phyloP scores from a whole-genome alignment of 2,797 vertebrate genomes.

The Pygocentrus nattereri region DNA sequence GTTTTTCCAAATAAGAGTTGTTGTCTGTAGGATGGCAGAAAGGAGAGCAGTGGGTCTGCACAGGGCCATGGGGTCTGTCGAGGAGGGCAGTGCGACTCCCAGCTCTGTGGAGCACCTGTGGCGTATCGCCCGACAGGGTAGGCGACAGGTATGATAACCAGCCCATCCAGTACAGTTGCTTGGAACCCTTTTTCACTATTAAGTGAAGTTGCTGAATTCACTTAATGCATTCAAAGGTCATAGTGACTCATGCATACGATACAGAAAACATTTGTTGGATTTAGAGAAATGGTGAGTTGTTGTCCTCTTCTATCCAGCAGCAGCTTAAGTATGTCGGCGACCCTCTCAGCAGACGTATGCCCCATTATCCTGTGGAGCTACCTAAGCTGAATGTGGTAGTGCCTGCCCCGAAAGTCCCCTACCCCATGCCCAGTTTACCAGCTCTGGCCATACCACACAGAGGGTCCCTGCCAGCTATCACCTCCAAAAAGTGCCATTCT shows the following conservation, averaged over 20 bases:
- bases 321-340: slow-evolving; percentile 71
- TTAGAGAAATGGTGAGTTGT: background rate
- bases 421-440: slow-evolving; percentile 69
- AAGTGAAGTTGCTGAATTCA: background rate
- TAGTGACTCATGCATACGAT: background rate
- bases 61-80: slow-evolving; percentile 63
- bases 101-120: slow-evolving; percentile 72
- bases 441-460: slow-evolving; percentile 67
- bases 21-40: slow-evolving; percentile 74
- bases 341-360: slow-evolving; percentile 63
- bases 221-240: background rate
- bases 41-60: slow-evolving; percentile 71
- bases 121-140: slow-evolving; percentile 75
- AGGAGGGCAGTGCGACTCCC: slow-evolving; percentile 61
- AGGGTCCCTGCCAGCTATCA: slow-evolving; percentile 72
- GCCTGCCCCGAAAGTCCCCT: slow-evolving; percentile 70
- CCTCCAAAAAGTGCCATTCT: slow-evolving; percentile 78
- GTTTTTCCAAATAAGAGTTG: background rate
- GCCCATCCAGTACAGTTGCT: slow-evolving; percentile 38
- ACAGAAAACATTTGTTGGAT: background rate
- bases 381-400: slow-evolving; percentile 77
- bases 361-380: slow-evolving; percentile 71
- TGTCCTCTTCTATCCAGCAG: slow-evolving; percentile 60
- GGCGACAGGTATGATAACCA: slow-evolving; percentile 79
- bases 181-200: background rate